These are phyloP conservation scores for Paramormyrops hopkinsi DNA, from an alignment of 2,797 vertebrate genomes.

Conservation along the genomic window DNA sequence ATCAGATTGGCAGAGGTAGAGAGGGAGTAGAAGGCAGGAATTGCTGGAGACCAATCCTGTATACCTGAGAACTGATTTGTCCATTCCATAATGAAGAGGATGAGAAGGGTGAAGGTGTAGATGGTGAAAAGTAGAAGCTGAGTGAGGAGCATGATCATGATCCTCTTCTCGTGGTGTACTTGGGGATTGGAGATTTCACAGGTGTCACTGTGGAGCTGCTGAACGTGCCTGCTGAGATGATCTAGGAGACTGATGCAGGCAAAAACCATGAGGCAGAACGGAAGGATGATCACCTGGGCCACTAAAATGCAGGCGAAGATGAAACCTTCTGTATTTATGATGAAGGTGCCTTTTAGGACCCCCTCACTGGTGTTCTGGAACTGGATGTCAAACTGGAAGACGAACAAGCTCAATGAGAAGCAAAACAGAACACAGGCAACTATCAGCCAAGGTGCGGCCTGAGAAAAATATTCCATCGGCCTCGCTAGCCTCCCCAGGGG, in stretches of 20 bases:
- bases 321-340: neutral
- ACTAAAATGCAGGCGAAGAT: neutral
- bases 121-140: constrained; percentile 2
- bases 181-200: neutral
- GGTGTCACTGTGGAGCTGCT: neutral
- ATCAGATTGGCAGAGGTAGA: neutral
- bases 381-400: neutral
- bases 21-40: neutral
- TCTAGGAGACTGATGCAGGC: neutral
- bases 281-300: neutral
- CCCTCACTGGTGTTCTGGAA: neutral
- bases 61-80: neutral
- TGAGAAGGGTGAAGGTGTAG: neutral
- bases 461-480: neutral
- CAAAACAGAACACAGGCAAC: neutral
- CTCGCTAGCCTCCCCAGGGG: neutral
- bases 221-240: neutral
- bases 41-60: neutral
- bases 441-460: neutral
- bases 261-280: neutral
- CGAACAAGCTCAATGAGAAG: neutral
- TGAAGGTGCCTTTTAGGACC: neutral
- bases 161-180: neutral
- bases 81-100: neutral
- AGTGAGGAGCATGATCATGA: neutral